A percentile compares a stretch with the other conserved stretches of the same genome.
These are phyloP conservation scores for Lethrus apterus DNA, from an alignment of 1,140 invertebrate genomes.

Conservation along the genomic window DNA sequence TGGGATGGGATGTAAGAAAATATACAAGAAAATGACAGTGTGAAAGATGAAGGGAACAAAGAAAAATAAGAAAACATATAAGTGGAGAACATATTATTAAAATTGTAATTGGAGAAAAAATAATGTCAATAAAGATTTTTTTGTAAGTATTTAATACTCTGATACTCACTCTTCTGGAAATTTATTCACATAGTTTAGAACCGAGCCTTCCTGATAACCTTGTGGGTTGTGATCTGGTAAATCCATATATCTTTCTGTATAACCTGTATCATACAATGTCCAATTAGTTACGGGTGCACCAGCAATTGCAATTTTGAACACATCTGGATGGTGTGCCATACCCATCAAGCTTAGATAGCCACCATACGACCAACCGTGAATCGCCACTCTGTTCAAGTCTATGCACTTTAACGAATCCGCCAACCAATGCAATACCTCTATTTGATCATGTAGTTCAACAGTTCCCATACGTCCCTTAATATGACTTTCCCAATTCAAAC, in stretches of 20 bases:
- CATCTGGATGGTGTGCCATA: slow-evolving; percentile 69
- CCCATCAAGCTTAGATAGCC: slow-evolving; percentile 83
- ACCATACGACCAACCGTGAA: slow-evolving; percentile 98
- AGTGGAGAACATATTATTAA: background rate
- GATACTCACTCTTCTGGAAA: slow-evolving; percentile 82
- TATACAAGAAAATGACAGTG: slow-evolving; percentile 1
- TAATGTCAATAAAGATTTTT: background rate
- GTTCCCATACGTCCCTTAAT: slow-evolving; percentile 86
- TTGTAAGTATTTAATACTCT: background rate
- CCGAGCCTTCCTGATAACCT: slow-evolving; percentile 71
- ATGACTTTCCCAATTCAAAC: slow-evolving; percentile 84
- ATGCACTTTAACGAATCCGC: slow-evolving; percentile 78
- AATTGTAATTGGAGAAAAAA: background rate
- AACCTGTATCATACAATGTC: slow-evolving; percentile 89
- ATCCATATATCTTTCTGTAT: slow-evolving; percentile 97
- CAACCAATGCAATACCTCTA: slow-evolving; percentile 87
- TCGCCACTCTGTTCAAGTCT: slow-evolving; percentile 85
- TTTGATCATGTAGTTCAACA: slow-evolving; percentile 93
- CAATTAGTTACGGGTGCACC: slow-evolving; percentile 97
- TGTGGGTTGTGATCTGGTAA: slow-evolving; percentile 71
- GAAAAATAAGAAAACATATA: background rate
- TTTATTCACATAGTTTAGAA: slow-evolving; percentile 70
- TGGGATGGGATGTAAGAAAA: too few species aligned
- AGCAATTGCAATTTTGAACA: slow-evolving; percentile 87
- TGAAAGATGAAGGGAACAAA: too few species aligned